These are phyloP conservation scores for Melanotaenia parkinsoni DNA, from an alignment of 2,797 vertebrate species.

Conservation along the genomic window DNA sequence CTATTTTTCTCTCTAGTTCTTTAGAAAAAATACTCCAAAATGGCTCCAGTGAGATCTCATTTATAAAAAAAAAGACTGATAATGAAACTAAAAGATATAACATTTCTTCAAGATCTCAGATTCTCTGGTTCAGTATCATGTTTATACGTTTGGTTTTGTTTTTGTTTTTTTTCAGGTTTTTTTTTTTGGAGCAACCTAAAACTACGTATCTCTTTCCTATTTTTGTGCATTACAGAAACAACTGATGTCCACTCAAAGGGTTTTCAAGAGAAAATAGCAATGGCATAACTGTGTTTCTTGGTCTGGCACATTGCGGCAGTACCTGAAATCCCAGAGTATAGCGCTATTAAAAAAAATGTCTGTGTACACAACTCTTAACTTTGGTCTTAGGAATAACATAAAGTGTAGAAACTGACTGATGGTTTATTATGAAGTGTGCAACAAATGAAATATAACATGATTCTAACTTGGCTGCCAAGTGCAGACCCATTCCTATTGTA, in stretches of 20 bases:
- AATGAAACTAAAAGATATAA: no score
- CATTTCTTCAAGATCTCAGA: no score
- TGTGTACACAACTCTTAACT: neutral
- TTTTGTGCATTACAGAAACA: no score
- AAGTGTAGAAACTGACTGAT: neutral
- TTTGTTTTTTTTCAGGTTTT: no score
- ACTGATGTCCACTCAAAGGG: neutral
- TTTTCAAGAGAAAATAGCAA: neutral
- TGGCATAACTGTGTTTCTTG: slow-evolving; percentile 1
- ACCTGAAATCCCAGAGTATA: neutral
- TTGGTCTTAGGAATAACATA: neutral
- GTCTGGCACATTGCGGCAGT: neutral
- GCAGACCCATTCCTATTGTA: neutral
- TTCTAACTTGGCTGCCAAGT: neutral
- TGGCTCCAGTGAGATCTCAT: no score
- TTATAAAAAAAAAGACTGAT: no score
- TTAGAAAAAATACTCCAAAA: no score
- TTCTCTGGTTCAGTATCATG: no score
- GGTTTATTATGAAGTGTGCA: neutral
- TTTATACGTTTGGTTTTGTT: no score
- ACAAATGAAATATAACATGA: neutral
- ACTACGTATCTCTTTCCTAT: no score
- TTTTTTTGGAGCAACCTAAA: no score
- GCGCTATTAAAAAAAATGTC: neutral
- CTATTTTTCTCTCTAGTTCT: no score